Base-by-base conservation (phyloP, 2,797 vertebrate genomes). In the Trachops cirrhosus region DNA sequence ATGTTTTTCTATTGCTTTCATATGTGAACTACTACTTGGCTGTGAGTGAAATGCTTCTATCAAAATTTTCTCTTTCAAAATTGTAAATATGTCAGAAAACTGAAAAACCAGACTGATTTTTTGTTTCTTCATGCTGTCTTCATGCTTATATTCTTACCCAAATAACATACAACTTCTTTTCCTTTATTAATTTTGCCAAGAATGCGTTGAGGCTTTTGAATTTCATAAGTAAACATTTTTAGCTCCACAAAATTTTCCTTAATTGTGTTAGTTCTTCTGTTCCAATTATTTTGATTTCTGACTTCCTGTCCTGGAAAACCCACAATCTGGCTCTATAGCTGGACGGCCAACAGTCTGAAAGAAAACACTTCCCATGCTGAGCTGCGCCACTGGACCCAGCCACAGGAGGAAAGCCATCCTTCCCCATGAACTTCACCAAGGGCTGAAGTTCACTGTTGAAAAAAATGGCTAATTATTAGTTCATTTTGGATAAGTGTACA, bases 191-290 rank as follows among this genome's bases (percentile, higher is more conserved):
- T 92, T 94, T 94, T 89, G 85, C 52, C 80, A 91, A 92, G 90
- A 94, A 87, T 73, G 24, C 37, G 50, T 29, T 34, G 11, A 89
- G 34, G 85, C 32, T 73, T 95, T 96, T 67, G 87, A 93, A 50
- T 94, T 93, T 95, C 48, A 34, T 73, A 89, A 91, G 46, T 74
- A 95, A 93, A 87, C 24, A 79, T 75, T 57, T 68, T 94, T 75
- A 92, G 64, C 44, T 71, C n/a, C 39, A 92, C 64, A 80, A 78
- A 59, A 46, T 52, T 89, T 89, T 89, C 71, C 59, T 41, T 84
- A 89, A 87, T 79, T 79, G 48, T 89, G n/a, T 46, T 75, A 73
- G 34, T 89, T 95, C 80, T 93, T 95, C 46, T 93, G 22, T 70
- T 86, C 37, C 91, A 88, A 37, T 92, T 82, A 86, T 71, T 87